A percentile compares a stretch with the other conserved stretches of the same genome.
phyloP scores from a whole-genome alignment of 2,797 vertebrate genomes.

The Cryptoprocta ferox region DNA sequence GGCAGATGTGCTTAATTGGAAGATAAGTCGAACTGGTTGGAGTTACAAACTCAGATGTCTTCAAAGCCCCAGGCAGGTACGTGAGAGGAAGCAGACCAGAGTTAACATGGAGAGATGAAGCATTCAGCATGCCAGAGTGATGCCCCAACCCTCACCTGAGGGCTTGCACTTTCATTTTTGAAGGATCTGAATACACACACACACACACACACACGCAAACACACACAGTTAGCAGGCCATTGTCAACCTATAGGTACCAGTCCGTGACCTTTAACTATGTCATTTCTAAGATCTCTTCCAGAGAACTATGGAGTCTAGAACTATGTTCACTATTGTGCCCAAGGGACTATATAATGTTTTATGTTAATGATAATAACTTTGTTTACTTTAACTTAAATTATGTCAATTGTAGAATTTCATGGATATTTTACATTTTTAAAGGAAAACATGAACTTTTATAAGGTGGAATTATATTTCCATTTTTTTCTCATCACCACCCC shows the following conservation, averaged over 20 bases:
- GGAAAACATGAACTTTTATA: neutral
- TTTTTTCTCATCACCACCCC: neutral
- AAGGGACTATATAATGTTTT: neutral
- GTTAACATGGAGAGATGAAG: neutral
- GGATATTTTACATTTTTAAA: neutral
- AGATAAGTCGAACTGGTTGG: neutral
- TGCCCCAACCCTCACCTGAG: neutral
- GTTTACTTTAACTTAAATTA: conserved; percentile 36
- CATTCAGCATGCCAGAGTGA: neutral
- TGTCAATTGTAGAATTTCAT: neutral
- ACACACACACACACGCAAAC: neutral
- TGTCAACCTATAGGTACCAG: neutral
- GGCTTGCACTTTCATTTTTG: neutral
- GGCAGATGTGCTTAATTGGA: conserved; percentile 49
- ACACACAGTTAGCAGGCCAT: neutral
- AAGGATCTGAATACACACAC: neutral
- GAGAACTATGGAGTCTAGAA: too few species aligned
- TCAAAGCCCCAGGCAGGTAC: neutral
- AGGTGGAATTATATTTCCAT: conserved; percentile 9
- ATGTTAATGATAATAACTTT: neutral
- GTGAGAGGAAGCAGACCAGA: neutral
- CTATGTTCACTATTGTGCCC: neutral
- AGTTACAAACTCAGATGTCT: neutral
- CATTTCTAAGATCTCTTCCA: neutral
- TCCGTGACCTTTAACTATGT: neutral